phyloP scores from a whole-genome alignment of 2,888 invertebrate species.

The Elegia similella region DNA sequence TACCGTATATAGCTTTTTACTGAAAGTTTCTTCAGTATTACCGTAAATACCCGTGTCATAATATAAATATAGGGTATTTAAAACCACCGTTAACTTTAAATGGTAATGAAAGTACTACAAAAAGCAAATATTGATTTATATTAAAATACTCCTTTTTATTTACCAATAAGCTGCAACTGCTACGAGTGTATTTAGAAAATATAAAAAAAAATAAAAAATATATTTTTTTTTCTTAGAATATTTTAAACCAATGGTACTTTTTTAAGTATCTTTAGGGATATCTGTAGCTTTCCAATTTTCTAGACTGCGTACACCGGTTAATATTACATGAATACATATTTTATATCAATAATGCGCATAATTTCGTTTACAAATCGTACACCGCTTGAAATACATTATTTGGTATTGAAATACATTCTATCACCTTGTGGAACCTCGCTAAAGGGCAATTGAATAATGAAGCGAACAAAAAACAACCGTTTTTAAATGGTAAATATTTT shows the following conservation, averaged over 20 bases:
- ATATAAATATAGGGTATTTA: no score
- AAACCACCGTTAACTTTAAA: no score
- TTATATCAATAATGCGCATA: background rate
- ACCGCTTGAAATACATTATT: background rate
- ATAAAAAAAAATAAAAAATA: no score
- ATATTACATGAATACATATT: conserved; percentile 14
- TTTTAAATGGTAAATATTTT: no score
- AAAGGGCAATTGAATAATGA: background rate
- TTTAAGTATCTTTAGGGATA: background rate
- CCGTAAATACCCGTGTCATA: no score
- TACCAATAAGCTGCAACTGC: no score
- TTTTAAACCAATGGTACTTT: background rate
- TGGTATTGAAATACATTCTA: background rate
- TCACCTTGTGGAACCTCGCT: background rate
- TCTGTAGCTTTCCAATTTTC: background rate
- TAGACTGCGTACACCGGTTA: background rate
- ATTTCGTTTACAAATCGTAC: background rate
- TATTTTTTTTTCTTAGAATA: background rate
- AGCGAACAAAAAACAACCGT: background rate
- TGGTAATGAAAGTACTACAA: no score
- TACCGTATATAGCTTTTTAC: no score
- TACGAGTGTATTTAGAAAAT: no score
- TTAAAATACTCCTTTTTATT: no score
- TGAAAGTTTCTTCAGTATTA: no score
- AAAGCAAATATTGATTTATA: no score